Evolutionary conservation across 2,888 invertebrate genomes (phyloP), one percentile per base, ranked within the genome.

Genomic region (Pyralis farinalis): DNA sequence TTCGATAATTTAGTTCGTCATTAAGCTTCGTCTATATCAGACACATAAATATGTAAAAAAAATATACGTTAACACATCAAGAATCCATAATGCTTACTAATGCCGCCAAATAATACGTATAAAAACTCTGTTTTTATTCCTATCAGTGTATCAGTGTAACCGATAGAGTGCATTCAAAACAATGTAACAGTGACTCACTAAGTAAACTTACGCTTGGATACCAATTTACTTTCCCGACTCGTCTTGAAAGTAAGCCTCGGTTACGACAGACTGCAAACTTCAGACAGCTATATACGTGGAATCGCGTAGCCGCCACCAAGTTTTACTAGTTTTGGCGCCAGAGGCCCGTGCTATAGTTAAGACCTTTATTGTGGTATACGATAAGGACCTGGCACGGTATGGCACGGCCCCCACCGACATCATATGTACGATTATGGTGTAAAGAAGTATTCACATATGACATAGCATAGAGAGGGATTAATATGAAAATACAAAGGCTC

Each of bases 301-400:
- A 65, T 63, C 71, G 71, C 62, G 64, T 48, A 65, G 57, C 51
- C 63, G 53, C 64, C 63, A 76, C 74, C 68, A 72, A 71, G 54
- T 76, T 80, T 79, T 76, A 80, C 73, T 80, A 77, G 83, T 81
- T 82, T 83, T 78, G 81, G 76, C 80, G 83, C 82, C 76, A 73
- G 71, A 65, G 16, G 65, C 28, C 63, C 71, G 85, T 82, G 84
- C 84, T 76, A 82, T 77, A 81, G 81, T 74, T 81, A 69, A 73
- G 71, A 71, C 75, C 74, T 75, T 77, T 74, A 71, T 70, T 70
- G 74, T 61, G 67, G 73, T 56, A 64, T 60, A 66, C 69, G 67
- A 71, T 66, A n/a, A n/a, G 70, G 69, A 63, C 57, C 82, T 76
- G 88, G 84, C 77, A 87, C 87, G 73, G 84, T 82, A 74, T 73